These are phyloP conservation scores for Listrodromus nycthemerus DNA, from an alignment of 2,888 invertebrate genomes.

Conservation along the genomic window DNA sequence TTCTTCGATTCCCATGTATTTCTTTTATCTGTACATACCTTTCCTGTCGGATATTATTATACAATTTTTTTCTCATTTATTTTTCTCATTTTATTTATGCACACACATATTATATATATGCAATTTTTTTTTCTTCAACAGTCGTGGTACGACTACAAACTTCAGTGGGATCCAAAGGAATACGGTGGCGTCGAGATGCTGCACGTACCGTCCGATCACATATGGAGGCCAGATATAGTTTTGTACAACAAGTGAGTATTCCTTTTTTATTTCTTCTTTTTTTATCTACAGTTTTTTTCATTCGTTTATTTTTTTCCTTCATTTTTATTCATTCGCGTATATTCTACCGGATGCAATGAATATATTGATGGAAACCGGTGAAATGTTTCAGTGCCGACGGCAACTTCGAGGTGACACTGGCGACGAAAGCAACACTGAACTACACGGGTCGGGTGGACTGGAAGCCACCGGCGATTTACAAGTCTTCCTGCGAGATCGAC, in stretches of 20 bases:
- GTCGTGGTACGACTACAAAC: conserved; percentile 95
- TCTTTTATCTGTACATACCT: neutral
- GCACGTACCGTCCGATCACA: conserved; percentile 94
- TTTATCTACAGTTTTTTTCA: neutral
- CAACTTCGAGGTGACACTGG: conserved; percentile 93
- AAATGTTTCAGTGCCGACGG: conserved; percentile 89
- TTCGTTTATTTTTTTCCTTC: neutral
- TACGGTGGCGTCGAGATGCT: conserved; percentile 94
- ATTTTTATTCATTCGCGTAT: neutral
- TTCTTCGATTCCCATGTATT: neutral
- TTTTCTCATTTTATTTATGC: neutral
- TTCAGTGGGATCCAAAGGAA: conserved; percentile 94
- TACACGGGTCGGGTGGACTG: conserved; percentile 94
- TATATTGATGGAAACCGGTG: conserved; percentile 7
- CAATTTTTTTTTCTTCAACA: conserved; percentile 81
- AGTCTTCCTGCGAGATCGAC: conserved; percentile 95
- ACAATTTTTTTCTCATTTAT: neutral
- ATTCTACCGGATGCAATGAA: conserved; percentile 11
- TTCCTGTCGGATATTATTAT: neutral
- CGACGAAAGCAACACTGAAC: conserved; percentile 93
- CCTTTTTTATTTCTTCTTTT: conserved; percentile 13
- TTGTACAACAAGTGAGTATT: conserved; percentile 91
- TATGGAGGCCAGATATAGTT: conserved; percentile 93
- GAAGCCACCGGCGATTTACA: conserved; percentile 97
- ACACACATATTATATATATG: neutral